phyloP scores from a whole-genome alignment of 2,113 vertebrate species.

The Rhabdornis inornatus region DNA sequence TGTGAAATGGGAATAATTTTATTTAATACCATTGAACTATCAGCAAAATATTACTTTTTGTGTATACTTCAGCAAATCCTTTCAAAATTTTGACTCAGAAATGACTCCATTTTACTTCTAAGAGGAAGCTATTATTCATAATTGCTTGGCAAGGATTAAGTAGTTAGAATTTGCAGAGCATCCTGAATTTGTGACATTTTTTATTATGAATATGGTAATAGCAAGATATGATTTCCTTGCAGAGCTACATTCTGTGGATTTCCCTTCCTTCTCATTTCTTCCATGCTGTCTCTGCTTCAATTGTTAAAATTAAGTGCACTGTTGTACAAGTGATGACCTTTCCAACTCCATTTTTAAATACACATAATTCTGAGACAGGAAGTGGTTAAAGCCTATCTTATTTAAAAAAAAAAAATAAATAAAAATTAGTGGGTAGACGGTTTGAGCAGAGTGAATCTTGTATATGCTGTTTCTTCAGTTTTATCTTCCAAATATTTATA shows the following conservation, averaged over 20 bases:
- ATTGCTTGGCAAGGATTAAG: neutral
- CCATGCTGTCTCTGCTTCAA: neutral
- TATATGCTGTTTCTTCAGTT: neutral
- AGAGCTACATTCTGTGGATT: neutral
- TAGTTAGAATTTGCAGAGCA: neutral
- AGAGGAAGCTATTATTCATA: neutral
- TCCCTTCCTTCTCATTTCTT: neutral
- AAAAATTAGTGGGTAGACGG: rapidly evolving
- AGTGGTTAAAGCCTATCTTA: neutral
- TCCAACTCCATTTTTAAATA: neutral
- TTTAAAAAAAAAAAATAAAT: neutral
- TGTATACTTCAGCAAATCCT: neutral
- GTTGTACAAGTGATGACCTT: neutral
- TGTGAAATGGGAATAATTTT: neutral
- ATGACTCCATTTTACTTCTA: neutral
- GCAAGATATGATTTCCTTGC: neutral
- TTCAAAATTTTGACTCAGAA: neutral
- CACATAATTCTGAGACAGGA: neutral
- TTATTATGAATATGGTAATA: neutral
- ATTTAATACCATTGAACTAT: neutral
- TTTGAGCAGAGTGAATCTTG: neutral
- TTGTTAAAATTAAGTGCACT: neutral
- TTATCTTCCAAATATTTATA: neutral
- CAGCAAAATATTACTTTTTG: neutral
- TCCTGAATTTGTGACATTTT: neutral